Evolutionary conservation across 2,113 vertebrate genomes (phyloP), one percentile per base, ranked within the genome.

Genomic region (Myrmecophaga tridactyla): DNA sequence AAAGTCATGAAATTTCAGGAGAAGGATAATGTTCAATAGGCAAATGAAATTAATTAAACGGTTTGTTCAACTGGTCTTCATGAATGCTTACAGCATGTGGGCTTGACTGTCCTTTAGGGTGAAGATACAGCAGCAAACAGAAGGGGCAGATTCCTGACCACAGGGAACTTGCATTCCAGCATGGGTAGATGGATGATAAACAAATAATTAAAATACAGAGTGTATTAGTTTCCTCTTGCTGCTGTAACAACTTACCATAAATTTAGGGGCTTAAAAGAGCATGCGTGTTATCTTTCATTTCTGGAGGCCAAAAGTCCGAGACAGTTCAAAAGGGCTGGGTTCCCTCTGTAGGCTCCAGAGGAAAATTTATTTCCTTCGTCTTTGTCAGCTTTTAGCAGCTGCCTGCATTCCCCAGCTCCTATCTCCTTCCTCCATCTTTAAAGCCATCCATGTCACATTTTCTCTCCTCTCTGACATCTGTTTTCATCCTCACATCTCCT

Each of bases 131-230:
- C 17, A 39, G 39, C 21, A 43, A 65, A 53, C 6, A 34, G 21
- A 34, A 9, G 48, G 25, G 43, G 18, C 39, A 36, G 18, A 77
- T 77, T n/a, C 39, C 29, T 3, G 18, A 39, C 14, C 0, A 5
- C 73, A 48, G 51, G 58, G 31, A 67, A 39, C 62, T 31, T 25
- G 15, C 39, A 23, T 53, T 6, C n/a, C 12, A 39, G 7, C 27
- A 10, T 11, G 12, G 12, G 11, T 8, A 23, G n/a, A 25, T 0
- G 3, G 15, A 41, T 3, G 23, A 2, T 46, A 51, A 31, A 29
- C 53, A 63, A 46, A 46, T 17, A 20, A 46, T 67, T 78, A 23
- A 23, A 23, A 12, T n/a, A n/a, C n/a, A n/a, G n/a, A n/a, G n/a
- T n/a, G n/a, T n/a, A n/a, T n/a, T n/a, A n/a, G n/a, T n/a, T n/a